A percentile compares a stretch with the other conserved stretches of the same genome.
These are phyloP conservation scores for Vanacampus margaritifer DNA, from an alignment of 2,113 vertebrate species.

Conservation along the genomic window DNA sequence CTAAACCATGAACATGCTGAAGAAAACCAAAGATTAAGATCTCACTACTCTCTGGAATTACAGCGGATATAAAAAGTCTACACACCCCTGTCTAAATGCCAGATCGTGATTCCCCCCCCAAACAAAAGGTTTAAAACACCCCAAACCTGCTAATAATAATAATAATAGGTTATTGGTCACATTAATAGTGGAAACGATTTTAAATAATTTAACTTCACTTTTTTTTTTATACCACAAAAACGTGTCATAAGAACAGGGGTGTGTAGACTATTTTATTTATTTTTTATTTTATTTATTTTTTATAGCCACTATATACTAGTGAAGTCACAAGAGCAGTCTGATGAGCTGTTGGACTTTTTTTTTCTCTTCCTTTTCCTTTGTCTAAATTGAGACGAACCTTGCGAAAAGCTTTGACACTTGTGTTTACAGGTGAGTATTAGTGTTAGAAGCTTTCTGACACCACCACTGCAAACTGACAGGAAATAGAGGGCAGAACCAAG, in stretches of 20 bases:
- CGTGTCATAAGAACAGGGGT: not conserved
- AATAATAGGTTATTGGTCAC: not conserved
- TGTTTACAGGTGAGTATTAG: conserved; percentile 60
- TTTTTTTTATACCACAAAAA: not conserved
- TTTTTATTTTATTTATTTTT: not conserved
- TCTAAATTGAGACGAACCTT: conserved; percentile 25
- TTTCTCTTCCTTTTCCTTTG: not conserved
- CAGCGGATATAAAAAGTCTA: not conserved
- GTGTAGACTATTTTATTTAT: no score
- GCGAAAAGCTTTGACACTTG: conserved; percentile 68
- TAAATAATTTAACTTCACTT: no score
- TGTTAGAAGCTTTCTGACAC: conserved; percentile 53
- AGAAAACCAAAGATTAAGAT: conserved; percentile 57
- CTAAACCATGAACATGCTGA: conserved; percentile 45
- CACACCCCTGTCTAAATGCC: not conserved
- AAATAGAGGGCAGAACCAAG: conserved; percentile 8
- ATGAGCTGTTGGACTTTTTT: conserved; percentile 15
- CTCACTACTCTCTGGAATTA: conserved; percentile 46
- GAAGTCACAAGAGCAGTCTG: conserved; percentile 30
- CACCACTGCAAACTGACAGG: conserved; percentile 44
- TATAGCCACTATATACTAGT: conserved; percentile 6
- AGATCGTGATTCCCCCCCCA: not conserved
- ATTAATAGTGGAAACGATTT: not conserved
- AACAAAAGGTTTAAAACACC: no score
- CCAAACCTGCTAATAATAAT: no score